phyloP scores from a whole-genome alignment of 2,113 vertebrate genomes.

The Budorcas taxicolor region DNA sequence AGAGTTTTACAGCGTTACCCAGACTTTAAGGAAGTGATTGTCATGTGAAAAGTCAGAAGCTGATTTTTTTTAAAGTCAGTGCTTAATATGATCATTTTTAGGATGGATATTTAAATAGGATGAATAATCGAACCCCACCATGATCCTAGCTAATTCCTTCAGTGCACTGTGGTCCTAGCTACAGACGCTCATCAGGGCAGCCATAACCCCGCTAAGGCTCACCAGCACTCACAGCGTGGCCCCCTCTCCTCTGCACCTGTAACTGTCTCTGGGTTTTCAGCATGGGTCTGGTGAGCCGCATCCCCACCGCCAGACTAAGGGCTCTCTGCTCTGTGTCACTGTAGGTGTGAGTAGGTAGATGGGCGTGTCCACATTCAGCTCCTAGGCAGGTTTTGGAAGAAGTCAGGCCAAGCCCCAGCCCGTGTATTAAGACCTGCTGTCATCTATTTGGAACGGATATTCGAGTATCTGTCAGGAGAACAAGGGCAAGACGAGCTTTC shows the following conservation, averaged over 20 bases:
- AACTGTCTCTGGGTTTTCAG: background rate
- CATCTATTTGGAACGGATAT: no score
- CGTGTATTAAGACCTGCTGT: rapidly evolving
- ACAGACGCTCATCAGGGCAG: background rate
- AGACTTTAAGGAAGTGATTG: background rate
- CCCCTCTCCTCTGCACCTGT: background rate
- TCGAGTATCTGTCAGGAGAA: background rate
- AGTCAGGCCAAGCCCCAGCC: rapidly evolving
- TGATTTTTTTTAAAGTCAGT: background rate
- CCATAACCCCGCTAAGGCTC: rapidly evolving
- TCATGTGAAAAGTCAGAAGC: background rate
- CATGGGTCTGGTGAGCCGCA: background rate
- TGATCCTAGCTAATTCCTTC: rapidly evolving
- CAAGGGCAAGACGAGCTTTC: background rate
- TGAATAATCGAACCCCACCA: background rate
- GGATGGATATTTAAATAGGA: background rate
- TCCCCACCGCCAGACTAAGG: background rate
- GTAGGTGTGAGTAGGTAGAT: no score
- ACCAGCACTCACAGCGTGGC: rapidly evolving
- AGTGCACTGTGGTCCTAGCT: no score
- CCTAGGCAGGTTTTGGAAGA: background rate
- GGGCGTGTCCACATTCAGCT: background rate
- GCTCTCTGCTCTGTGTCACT: background rate
- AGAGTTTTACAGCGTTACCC: background rate
- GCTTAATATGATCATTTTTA: background rate